Percentiles rank a stretch among this genome's conserved stretches.
These are phyloP conservation scores for Cnemophilus loriae DNA, from an alignment of 2,113 vertebrate genomes.

Conservation along the genomic window DNA sequence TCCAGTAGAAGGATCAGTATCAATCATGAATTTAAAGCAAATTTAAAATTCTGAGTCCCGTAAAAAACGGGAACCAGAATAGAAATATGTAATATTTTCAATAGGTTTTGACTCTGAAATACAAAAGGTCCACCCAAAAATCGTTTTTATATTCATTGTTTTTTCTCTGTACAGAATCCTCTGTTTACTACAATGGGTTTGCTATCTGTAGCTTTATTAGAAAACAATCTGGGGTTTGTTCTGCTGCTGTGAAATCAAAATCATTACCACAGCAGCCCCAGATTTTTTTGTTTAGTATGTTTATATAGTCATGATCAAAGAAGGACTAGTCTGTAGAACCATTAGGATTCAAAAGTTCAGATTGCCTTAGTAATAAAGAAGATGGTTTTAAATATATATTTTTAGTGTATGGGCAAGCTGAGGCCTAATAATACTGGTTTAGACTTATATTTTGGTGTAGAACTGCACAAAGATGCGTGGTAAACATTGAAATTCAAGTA, in stretches of 20 bases:
- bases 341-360: neutral
- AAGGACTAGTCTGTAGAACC: neutral
- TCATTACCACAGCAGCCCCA: neutral
- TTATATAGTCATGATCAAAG: neutral
- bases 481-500: neutral
- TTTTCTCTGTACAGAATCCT: neutral
- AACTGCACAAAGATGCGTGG: neutral
- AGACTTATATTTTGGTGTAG: neutral
- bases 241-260: neutral
- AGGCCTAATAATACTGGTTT: neutral
- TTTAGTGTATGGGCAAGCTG: neutral
- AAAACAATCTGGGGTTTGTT: neutral
- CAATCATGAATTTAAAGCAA: neutral
- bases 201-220: neutral
- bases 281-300: neutral
- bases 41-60: neutral
- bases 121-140: neutral
- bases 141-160: neutral
- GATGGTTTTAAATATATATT: neutral
- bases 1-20: neutral
- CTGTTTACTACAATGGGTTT: neutral
- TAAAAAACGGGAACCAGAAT: neutral
- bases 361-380: neutral
- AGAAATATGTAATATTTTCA: neutral
- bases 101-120: neutral